Evolutionary conservation across 1,140 invertebrate species (phyloP).

Genomic region (Forficula auricularia): DNA sequence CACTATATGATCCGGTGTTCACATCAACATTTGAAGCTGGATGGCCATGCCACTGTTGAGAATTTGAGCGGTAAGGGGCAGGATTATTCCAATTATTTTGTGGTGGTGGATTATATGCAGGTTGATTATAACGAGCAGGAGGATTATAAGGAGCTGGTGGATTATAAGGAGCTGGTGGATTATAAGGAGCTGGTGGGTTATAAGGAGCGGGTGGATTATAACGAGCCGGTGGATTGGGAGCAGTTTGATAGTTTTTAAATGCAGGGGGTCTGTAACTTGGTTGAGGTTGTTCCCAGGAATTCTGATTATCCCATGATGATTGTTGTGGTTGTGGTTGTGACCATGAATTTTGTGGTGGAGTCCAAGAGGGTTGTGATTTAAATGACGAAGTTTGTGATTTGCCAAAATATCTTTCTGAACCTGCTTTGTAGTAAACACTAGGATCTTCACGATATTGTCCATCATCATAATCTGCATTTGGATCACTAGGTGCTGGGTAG

Average conservation of each 20-base stretch:
- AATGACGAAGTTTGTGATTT: no score
- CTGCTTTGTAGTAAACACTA: constrained; percentile 47
- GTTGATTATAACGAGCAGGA: constrained; percentile 12
- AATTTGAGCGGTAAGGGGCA: constrained; percentile 17
- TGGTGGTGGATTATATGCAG: constrained; percentile 20
- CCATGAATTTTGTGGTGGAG: constrained; percentile 14
- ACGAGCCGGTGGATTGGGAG: constrained; percentile 9
- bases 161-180: constrained; percentile 13
- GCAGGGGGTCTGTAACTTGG: no score
- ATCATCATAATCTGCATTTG: constrained; percentile 48
- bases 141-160: constrained; percentile 15
- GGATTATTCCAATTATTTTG: constrained; percentile 25
- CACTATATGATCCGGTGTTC: constrained; percentile 46
- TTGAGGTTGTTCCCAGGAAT: no score
- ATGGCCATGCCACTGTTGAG: constrained; percentile 29
- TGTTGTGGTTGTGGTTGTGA: constrained; percentile 21
- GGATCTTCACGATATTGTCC: constrained; percentile 69
- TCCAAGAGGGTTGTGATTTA: not conserved
- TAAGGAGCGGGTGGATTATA: constrained; percentile 16
- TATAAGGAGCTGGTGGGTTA: constrained; percentile 20
- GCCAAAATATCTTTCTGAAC: not conserved
- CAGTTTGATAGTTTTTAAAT: not conserved
- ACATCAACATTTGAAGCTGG: constrained; percentile 44
- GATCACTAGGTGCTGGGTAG: constrained; percentile 17
- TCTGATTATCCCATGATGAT: constrained; percentile 8